phyloP scores from a whole-genome alignment of 2,797 vertebrate species.

The Lerista edwardsae region DNA sequence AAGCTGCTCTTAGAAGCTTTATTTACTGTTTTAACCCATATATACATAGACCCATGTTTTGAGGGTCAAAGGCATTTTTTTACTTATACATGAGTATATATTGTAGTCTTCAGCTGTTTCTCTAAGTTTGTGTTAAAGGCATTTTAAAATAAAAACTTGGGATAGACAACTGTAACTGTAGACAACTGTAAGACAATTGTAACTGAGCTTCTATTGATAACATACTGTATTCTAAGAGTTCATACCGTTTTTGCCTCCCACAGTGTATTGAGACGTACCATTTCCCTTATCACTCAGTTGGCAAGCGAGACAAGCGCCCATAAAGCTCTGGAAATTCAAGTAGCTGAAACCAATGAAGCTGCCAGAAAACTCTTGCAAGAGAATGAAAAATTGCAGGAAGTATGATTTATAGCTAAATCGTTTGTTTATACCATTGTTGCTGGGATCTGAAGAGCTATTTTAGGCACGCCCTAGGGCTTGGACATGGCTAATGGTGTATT shows the following conservation, averaged over 20 bases:
- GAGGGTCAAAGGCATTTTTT: too few relatives aligned
- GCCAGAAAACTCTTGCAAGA: conserved; percentile 87
- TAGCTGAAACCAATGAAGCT: conserved; percentile 81
- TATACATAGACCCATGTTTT: too few relatives aligned
- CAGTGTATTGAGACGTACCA: conserved; percentile 83
- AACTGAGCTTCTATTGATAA: neutral
- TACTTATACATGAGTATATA: too few relatives aligned
- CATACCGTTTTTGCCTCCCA: conserved; percentile 41
- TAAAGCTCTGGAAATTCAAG: conserved; percentile 82
- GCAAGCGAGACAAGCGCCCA: conserved; percentile 79
- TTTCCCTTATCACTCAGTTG: conserved; percentile 88
- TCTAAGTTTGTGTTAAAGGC: neutral
- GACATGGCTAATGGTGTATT: neutral
- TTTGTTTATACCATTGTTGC: conserved; percentile 28
- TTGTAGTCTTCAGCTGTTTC: too few relatives aligned
- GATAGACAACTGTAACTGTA: too few relatives aligned
- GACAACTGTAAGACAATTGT: too few relatives aligned
- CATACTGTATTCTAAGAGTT: neutral
- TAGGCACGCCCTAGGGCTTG: neutral
- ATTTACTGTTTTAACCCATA: too few relatives aligned
- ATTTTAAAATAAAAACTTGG: neutral
- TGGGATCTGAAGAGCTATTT: neutral
- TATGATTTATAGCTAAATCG: conserved; percentile 64
- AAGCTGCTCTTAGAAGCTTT: too few relatives aligned
- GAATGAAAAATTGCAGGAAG: conserved; percentile 85